These are phyloP conservation scores for Tetragnatha versicolor DNA, from an alignment of 1,140 invertebrate species.

Conservation along the genomic window DNA sequence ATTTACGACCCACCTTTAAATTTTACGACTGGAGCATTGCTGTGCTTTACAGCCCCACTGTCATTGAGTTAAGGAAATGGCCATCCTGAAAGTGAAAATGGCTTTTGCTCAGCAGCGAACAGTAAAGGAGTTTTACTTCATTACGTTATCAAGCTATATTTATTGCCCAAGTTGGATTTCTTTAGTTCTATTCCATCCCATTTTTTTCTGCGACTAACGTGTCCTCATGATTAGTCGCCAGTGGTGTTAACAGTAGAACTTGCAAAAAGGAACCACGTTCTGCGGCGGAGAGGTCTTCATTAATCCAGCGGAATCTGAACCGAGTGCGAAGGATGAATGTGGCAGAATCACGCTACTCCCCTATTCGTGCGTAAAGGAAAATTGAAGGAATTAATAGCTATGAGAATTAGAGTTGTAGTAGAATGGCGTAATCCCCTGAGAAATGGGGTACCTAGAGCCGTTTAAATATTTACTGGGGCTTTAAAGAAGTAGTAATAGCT, in stretches of 20 bases:
- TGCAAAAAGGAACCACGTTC: too few relatives aligned
- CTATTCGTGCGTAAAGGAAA: too few relatives aligned
- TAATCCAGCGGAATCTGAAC: too few relatives aligned
- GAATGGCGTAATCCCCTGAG: too few relatives aligned
- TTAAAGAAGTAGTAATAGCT: too few relatives aligned
- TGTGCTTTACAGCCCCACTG: slow-evolving; percentile 24
- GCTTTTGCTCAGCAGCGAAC: slow-evolving; percentile 15
- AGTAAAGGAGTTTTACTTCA: slow-evolving; percentile 24
- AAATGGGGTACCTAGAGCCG: too few relatives aligned
- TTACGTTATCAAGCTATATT: slow-evolving; percentile 20
- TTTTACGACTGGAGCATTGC: slow-evolving; percentile 37
- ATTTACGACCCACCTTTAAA: slow-evolving; percentile 38
- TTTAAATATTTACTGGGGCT: too few relatives aligned
- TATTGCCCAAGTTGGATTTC: slow-evolving; percentile 18
- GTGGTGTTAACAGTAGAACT: background rate
- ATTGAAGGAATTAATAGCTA: too few relatives aligned
- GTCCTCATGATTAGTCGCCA: background rate
- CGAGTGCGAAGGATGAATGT: too few relatives aligned
- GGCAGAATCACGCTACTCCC: too few relatives aligned
- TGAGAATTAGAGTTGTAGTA: too few relatives aligned
- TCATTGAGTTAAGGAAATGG: slow-evolving; percentile 39
- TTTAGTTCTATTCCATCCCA: background rate
- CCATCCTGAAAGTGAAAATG: slow-evolving; percentile 42
- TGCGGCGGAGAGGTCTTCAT: too few relatives aligned
- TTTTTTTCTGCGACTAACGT: background rate